These are phyloP conservation scores for Coleophora deauratella DNA, from an alignment of 2,888 invertebrate species.

Conservation along the genomic window DNA sequence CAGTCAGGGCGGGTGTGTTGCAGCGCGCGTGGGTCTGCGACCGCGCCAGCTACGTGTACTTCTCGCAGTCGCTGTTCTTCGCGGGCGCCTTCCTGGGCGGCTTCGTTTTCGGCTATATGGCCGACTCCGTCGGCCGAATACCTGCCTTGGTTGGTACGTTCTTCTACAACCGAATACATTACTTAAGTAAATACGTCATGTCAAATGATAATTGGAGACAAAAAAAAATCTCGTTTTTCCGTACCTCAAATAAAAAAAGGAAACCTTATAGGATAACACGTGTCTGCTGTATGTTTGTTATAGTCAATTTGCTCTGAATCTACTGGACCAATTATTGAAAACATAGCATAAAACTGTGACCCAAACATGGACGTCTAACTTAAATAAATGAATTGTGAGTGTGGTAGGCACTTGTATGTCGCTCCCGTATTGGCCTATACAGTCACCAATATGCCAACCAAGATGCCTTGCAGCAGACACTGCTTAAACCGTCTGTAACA, in stretches of 20 bases:
- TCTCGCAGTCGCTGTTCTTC: constrained; percentile 77
- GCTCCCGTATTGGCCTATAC: too few relatives aligned
- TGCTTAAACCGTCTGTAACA: too few relatives aligned
- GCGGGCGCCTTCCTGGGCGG: constrained; percentile 83
- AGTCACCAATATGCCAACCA: too few relatives aligned
- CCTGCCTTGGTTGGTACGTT: constrained; percentile 58
- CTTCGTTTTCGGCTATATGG: constrained; percentile 81
- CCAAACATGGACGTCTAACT: too few relatives aligned
- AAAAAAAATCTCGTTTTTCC: background rate
- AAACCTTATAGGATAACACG: background rate
- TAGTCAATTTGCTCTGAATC: background rate
- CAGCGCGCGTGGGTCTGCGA: background rate
- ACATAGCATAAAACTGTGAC: too few relatives aligned
- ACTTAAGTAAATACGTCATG: background rate
- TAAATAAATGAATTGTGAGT: too few relatives aligned
- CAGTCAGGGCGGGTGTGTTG: background rate
- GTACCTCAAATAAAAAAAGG: background rate
- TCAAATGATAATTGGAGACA: background rate
- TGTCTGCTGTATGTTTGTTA: background rate
- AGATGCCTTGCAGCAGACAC: too few relatives aligned
- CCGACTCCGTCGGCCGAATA: constrained; percentile 81
- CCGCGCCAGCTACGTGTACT: background rate
- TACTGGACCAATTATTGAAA: too few relatives aligned
- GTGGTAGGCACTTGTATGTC: too few relatives aligned
- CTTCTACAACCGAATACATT: background rate